These are phyloP conservation scores for Ceratothoa steindachneri DNA, from an alignment of 2,888 invertebrate species.

Conservation along the genomic window DNA sequence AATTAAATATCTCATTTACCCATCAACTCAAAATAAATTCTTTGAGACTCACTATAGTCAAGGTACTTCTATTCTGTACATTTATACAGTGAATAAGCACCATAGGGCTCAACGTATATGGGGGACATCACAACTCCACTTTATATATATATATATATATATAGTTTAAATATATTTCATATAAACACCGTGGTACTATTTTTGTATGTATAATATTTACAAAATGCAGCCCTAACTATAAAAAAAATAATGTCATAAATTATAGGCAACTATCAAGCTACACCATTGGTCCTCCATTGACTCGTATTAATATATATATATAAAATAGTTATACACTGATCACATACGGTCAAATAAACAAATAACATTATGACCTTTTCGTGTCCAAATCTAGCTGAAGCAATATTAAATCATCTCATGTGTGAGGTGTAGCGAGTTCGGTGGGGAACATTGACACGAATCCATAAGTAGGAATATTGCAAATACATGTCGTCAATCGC, in stretches of 20 bases:
- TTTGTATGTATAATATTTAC: background rate
- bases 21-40: background rate
- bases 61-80: background rate
- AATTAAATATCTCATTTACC: background rate
- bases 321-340: background rate
- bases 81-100: background rate
- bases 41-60: background rate
- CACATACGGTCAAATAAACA: background rate
- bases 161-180: background rate
- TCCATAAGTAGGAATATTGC: too few species aligned
- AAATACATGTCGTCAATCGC: too few species aligned
- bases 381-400: background rate
- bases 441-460: background rate
- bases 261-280: background rate
- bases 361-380: background rate
- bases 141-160: background rate
- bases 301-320: background rate
- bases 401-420: background rate
- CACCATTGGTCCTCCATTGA: background rate
- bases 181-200: background rate
- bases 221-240: background rate
- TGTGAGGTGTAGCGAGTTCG: background rate
- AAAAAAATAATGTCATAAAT: background rate
- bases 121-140: background rate
- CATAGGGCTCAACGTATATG: background rate